These are phyloP conservation scores for Leucophenga montana DNA, from an alignment of 2,888 invertebrate genomes.

Conservation along the genomic window DNA sequence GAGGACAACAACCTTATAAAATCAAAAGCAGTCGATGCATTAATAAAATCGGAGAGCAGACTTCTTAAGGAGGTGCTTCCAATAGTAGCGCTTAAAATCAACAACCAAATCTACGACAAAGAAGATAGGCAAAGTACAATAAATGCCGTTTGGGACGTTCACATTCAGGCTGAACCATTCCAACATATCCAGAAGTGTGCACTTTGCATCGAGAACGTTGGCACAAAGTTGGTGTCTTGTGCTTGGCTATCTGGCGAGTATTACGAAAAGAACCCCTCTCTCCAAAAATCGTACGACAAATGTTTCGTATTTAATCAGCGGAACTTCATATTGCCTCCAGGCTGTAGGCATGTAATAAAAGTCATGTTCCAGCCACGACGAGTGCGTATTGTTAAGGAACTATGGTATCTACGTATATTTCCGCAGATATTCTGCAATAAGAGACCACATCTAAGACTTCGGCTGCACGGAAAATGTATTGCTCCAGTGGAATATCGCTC, in stretches of 20 bases:
- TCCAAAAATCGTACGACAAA: slow-evolving; percentile 32
- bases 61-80: background rate
- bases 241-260: slow-evolving; percentile 48
- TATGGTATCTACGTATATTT: slow-evolving; percentile 50
- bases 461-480: slow-evolving; percentile 52
- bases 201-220: slow-evolving; percentile 60
- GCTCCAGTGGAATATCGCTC: slow-evolving; percentile 46
- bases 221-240: slow-evolving; percentile 48
- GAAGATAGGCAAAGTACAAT: slow-evolving; percentile 10
- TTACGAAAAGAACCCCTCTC: slow-evolving; percentile 19
- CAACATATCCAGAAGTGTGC: slow-evolving; percentile 46
- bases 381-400: slow-evolving; percentile 42
- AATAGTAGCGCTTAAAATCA: slow-evolving; percentile 51
- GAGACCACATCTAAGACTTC: slow-evolving; percentile 36
- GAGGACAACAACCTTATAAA: background rate
- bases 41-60: background rate
- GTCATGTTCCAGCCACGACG: slow-evolving; percentile 54
- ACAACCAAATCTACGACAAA: slow-evolving; percentile 42
- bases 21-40: background rate
- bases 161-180: slow-evolving; percentile 59
- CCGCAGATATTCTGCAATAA: slow-evolving; percentile 50
- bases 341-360: slow-evolving; percentile 46
- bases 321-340: slow-evolving; percentile 49
- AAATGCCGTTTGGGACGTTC: slow-evolving; percentile 26
- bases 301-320: slow-evolving; percentile 51